phyloP scores from a whole-genome alignment of 2,113 vertebrate species.

The Dicrurus megarhynchus region DNA sequence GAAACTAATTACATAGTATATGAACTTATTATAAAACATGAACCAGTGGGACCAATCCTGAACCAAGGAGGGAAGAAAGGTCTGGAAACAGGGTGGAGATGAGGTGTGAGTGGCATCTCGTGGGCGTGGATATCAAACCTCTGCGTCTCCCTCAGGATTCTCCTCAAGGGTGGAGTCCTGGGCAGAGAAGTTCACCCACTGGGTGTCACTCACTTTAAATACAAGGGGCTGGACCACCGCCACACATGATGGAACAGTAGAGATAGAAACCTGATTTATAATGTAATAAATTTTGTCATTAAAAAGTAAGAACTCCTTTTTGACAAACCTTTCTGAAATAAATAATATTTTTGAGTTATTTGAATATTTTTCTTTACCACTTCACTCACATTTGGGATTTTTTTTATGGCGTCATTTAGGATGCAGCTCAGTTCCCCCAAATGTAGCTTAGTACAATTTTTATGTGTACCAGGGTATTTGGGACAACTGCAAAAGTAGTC shows the following conservation, averaged over 20 bases:
- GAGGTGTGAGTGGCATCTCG: no score
- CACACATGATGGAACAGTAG: background rate
- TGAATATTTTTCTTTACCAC: background rate
- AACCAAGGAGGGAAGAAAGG: no score
- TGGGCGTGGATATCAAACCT: no score
- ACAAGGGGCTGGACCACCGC: no score
- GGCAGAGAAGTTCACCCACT: no score
- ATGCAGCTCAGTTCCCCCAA: background rate
- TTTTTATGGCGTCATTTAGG: background rate
- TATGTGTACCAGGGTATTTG: background rate
- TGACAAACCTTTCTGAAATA: background rate
- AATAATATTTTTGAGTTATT: background rate
- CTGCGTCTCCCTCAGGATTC: no score
- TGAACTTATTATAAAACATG: no score
- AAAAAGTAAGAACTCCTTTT: background rate
- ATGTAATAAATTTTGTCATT: background rate
- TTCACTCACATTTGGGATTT: accelerated
- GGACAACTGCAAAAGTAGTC: background rate
- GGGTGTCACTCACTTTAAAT: no score
- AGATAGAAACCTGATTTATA: background rate
- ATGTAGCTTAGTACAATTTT: background rate
- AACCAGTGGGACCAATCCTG: no score
- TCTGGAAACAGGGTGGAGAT: no score
- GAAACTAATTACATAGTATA: no score
- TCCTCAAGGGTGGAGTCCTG: no score